A percentile compares a stretch with the other conserved stretches of the same genome.
Conservation (phyloP, 2,113 vertebrate genomes). For the Cryptomyrus ogoouensis region DNA sequence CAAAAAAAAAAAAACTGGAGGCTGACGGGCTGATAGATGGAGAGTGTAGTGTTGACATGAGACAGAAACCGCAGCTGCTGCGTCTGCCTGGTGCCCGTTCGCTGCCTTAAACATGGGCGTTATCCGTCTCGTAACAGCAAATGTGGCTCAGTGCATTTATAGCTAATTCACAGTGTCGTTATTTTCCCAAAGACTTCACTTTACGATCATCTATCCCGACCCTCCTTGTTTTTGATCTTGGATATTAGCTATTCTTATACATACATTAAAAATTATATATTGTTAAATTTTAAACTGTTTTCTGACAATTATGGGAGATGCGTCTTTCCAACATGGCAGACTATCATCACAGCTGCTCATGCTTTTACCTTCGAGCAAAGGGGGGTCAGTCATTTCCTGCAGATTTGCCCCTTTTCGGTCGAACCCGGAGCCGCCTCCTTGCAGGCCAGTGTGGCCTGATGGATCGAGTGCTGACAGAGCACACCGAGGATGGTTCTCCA, state of each 20-base stretch:
- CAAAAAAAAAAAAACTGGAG: background rate
- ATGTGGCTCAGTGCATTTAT: background rate
- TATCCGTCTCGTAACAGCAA: background rate
- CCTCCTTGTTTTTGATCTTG: background rate
- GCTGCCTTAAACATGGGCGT: background rate
- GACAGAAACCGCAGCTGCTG: background rate
- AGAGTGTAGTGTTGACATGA: background rate
- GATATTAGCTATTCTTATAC: background rate
- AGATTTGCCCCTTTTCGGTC: background rate
- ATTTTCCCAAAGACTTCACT: background rate
- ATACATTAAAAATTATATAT: background rate
- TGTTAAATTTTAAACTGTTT: background rate
- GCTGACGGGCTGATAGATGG: background rate
- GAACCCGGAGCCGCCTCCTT: background rate
- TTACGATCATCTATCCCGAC: background rate
- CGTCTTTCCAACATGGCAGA: background rate
- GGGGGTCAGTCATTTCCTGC: background rate
- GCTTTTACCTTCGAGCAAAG: background rate
- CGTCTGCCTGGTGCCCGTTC: background rate
- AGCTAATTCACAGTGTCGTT: background rate
- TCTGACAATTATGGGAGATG: background rate
- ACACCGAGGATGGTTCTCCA: background rate
- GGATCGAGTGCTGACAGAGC: background rate
- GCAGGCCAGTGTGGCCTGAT: background rate
- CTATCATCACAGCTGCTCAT: background rate